These are phyloP conservation scores for Pristionchus maxplancki DNA, from an alignment of 2,888 invertebrate genomes.

Conservation along the genomic window DNA sequence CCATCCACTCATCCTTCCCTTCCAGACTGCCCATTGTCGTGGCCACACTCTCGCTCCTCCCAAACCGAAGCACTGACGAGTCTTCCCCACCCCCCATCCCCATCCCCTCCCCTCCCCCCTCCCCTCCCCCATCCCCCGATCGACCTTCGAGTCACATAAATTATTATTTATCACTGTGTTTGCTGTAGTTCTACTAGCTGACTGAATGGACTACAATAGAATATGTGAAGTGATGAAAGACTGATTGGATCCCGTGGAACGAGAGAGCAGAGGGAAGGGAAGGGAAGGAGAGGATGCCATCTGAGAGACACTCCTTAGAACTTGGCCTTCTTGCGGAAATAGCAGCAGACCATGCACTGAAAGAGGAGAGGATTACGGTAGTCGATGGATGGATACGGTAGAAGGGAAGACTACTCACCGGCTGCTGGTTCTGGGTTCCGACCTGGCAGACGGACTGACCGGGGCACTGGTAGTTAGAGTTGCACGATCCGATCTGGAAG, in stretches of 20 bases:
- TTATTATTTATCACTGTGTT: slow-evolving; percentile 52
- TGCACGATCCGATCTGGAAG: slow-evolving; percentile 76
- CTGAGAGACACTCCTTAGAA: not conserved
- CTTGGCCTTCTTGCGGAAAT: slow-evolving; percentile 73
- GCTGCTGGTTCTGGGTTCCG: slow-evolving; percentile 69
- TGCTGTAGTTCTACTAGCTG: slow-evolving; percentile 1
- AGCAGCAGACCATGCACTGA: slow-evolving; percentile 76
- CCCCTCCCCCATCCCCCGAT: not conserved
- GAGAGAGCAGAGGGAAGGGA: not conserved
- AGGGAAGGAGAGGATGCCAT: too few relatives aligned
- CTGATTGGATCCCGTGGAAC: slow-evolving; percentile 25
- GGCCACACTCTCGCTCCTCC: slow-evolving; percentile 70
- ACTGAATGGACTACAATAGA: slow-evolving; percentile 29
- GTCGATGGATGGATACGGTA: slow-evolving; percentile 2
- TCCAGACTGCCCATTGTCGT: slow-evolving; percentile 71
- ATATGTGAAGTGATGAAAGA: not conserved
- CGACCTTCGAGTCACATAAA: slow-evolving; percentile 40
- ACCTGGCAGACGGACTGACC: slow-evolving; percentile 77
- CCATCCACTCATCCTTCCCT: not conserved
- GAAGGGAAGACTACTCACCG: slow-evolving; percentile 57
- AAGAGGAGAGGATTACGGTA: slow-evolving; percentile 53
- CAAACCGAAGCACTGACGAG: slow-evolving; percentile 27
- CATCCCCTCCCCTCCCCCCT: not conserved
- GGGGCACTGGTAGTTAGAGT: slow-evolving; percentile 76
- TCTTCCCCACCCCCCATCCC: not conserved